Conservation (phyloP, 2,888 invertebrate genomes). For the Rhynchonema sp. region DNA sequence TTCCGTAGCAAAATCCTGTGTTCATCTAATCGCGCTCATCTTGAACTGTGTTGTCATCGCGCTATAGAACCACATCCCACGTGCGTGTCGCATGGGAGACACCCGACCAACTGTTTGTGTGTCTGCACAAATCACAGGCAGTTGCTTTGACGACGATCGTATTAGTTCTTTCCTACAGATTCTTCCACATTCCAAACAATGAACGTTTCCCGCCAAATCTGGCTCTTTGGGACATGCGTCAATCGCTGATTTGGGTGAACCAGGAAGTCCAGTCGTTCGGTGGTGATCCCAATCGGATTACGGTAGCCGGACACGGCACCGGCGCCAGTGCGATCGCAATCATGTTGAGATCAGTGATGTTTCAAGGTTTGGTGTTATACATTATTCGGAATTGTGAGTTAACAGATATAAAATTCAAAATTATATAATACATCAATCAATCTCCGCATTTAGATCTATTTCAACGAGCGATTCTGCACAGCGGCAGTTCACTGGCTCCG, state of each 20-base stretch:
- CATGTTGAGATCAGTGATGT: neutral
- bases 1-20: too few relatives aligned
- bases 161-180: too few relatives aligned
- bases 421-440: too few relatives aligned
- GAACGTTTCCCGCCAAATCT: neutral
- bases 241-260: neutral
- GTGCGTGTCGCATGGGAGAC: neutral
- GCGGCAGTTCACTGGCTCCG: neutral
- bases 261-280: neutral
- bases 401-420: neutral
- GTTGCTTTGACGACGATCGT: too few relatives aligned
- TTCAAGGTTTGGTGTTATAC: neutral
- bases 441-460: neutral
- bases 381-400: neutral
- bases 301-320: neutral
- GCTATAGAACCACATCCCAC: neutral
- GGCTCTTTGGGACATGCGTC: neutral
- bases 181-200: neutral
- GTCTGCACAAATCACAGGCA: too few relatives aligned
- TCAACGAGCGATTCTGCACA: neutral
- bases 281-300: neutral
- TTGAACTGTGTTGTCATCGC: neutral
- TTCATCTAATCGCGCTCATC: neutral
- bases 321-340: neutral
- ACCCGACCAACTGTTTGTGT: too few relatives aligned